phyloP scores from a whole-genome alignment of 2,888 invertebrate species.

The Zhuqinia jingwanae region DNA sequence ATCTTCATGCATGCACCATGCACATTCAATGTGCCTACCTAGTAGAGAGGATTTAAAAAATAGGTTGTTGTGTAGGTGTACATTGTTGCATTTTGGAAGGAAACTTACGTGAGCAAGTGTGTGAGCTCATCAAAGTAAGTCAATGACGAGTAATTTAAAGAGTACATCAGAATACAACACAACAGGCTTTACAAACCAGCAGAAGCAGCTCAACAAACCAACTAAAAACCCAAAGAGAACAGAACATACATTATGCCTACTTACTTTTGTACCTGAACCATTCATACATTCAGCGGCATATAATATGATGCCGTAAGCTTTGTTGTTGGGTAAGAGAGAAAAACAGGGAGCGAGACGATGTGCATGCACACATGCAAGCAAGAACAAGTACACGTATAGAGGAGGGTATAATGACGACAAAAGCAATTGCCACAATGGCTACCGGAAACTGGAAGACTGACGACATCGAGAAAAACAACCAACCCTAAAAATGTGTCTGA shows the following conservation, averaged over 20 bases:
- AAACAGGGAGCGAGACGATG: not conserved
- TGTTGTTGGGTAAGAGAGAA: conserved; percentile 11
- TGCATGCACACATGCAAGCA: conserved; percentile 31
- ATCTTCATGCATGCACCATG: too few relatives aligned
- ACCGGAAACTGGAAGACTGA: conserved; percentile 72
- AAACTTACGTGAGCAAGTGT: conserved; percentile 12
- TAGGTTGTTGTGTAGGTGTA: not conserved
- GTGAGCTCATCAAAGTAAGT: conserved; percentile 49
- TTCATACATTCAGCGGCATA: not conserved
- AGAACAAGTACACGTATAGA: not conserved
- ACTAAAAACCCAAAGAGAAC: not conserved
- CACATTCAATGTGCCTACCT: too few relatives aligned
- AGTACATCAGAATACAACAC: too few relatives aligned
- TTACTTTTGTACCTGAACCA: not conserved
- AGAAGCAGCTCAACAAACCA: not conserved
- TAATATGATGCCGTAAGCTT: not conserved
- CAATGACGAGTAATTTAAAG: conserved; percentile 57
- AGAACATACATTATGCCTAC: not conserved
- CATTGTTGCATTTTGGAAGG: not conserved
- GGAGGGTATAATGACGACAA: conserved; percentile 59
- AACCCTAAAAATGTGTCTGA: conserved; percentile 52
- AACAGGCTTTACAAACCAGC: too few relatives aligned
- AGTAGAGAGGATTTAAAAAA: not conserved
- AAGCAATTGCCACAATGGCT: conserved; percentile 70
- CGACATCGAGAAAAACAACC: conserved; percentile 57